Conservation (phyloP, 2,888 invertebrate species). For the Brachynemurus nebulosus region DNA sequence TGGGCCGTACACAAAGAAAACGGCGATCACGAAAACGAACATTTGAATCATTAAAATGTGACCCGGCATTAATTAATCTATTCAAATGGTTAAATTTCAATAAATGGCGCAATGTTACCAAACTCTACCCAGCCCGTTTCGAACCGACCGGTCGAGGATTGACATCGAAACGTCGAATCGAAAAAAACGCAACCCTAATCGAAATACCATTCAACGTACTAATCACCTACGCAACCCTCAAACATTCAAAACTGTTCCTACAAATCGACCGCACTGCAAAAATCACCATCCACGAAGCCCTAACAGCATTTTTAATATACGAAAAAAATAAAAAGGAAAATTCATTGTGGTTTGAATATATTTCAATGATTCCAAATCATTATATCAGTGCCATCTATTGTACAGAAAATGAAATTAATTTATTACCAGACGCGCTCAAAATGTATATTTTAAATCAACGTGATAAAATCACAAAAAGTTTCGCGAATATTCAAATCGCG, state of each 20-base stretch:
- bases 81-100: constrained; percentile 39
- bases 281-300: constrained; percentile 52
- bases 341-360: constrained; percentile 49
- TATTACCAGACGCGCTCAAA: constrained; percentile 42
- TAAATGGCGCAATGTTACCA: constrained; percentile 41
- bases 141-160: constrained; percentile 60
- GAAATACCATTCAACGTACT: constrained; percentile 44
- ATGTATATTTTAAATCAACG: constrained; percentile 38
- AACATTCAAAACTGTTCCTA: constrained; percentile 23
- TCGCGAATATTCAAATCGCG: constrained; percentile 31
- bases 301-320: constrained; percentile 58
- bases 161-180: constrained; percentile 41
- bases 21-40: constrained; percentile 25
- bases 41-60: constrained; percentile 25
- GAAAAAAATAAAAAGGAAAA: constrained; percentile 42
- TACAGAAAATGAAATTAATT: constrained; percentile 36
- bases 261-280: constrained; percentile 22
- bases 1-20: constrained; percentile 39
- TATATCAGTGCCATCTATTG: constrained; percentile 53
- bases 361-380: constrained; percentile 48
- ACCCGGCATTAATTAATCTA: constrained; percentile 33
- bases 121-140: constrained; percentile 44
- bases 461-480: constrained; percentile 32
- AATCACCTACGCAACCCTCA: constrained; percentile 39
- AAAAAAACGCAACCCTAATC: constrained; percentile 43